Evolutionary conservation across 92 coral and sea anemone genomes (phyloP).

Genomic region (Paragorgia papillata): DNA sequence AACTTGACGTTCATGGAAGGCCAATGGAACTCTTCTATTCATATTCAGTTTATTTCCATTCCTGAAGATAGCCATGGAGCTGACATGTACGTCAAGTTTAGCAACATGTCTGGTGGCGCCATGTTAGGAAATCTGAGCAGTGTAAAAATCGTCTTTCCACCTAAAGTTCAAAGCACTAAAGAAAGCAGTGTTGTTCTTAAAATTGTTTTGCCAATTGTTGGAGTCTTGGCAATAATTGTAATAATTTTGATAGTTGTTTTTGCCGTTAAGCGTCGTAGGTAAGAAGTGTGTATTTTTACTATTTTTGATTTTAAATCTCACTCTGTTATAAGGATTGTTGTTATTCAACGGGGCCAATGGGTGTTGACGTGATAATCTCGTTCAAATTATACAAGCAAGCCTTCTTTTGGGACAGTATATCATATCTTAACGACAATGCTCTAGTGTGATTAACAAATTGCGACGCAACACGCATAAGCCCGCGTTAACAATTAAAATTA

Average conservation of each 20-base stretch:
- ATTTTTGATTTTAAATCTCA: not conserved
- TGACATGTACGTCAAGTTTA: not conserved
- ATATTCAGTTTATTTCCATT: conserved; percentile 51
- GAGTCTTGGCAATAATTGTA: conserved; percentile 2
- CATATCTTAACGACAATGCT: too few species aligned
- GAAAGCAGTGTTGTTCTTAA: conserved; percentile 1
- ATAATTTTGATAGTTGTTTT: not conserved
- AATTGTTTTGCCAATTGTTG: conserved; percentile 16
- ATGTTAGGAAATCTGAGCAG: conserved; percentile 22
- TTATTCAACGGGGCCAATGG: too few species aligned
- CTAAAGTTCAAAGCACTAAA: conserved; percentile 3
- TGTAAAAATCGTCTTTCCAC: conserved; percentile 10
- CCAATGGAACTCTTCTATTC: conserved; percentile 79
- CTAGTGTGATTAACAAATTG: too few species aligned
- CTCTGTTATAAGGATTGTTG: too few species aligned
- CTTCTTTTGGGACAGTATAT: too few species aligned
- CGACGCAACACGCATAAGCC: too few species aligned
- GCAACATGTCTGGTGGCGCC: conserved; percentile 29
- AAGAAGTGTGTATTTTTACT: not conserved
- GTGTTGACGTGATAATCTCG: too few species aligned
- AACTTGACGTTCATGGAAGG: conserved; percentile 63
- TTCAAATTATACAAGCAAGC: too few species aligned
- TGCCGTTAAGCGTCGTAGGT: conserved; percentile 6
- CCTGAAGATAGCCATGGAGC: conserved; percentile 1
- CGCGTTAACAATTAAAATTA: too few species aligned